Percentiles rank a stretch among this genome's conserved stretches.
Evolutionary conservation across 2,888 invertebrate species (phyloP).

Genomic region (Oxytorus armatus): DNA sequence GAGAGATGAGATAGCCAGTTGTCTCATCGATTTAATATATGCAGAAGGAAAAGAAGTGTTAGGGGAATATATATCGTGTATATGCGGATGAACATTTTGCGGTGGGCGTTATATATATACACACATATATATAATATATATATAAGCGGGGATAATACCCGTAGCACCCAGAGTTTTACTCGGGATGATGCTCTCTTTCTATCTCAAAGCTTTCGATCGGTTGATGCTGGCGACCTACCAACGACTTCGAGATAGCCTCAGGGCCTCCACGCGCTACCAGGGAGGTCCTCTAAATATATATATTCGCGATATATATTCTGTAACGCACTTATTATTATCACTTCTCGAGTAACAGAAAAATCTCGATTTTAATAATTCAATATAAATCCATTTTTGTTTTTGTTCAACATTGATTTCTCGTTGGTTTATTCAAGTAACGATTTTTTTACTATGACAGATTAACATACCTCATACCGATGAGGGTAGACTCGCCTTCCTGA

Average conservation of each 20-base stretch:
- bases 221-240: slow-evolving; percentile 59
- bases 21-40: slow-evolving; percentile 65
- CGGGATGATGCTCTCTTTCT: slow-evolving; percentile 30
- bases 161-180: slow-evolving; percentile 37
- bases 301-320: slow-evolving; percentile 11
- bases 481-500: no score
- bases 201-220: slow-evolving; percentile 51
- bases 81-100: slow-evolving; percentile 57
- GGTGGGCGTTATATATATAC: slow-evolving; percentile 71
- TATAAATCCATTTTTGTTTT: no score
- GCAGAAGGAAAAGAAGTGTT: slow-evolving; percentile 64
- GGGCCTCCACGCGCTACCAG: slow-evolving; percentile 62
- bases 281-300: slow-evolving; percentile 57
- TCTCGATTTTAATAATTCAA: no score
- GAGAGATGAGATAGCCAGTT: slow-evolving; percentile 63
- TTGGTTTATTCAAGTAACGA: no score
- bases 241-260: slow-evolving; percentile 57
- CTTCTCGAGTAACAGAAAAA: no score
- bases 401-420: no score
- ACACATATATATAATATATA: no score
- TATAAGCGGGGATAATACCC: slow-evolving; percentile 66
- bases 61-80: slow-evolving; percentile 38
- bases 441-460: no score
- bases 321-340: slow-evolving; percentile 44
- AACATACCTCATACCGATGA: no score